Base-by-base conservation (phyloP, 2,797 vertebrate species). In the Clarias pachynema region DNA sequence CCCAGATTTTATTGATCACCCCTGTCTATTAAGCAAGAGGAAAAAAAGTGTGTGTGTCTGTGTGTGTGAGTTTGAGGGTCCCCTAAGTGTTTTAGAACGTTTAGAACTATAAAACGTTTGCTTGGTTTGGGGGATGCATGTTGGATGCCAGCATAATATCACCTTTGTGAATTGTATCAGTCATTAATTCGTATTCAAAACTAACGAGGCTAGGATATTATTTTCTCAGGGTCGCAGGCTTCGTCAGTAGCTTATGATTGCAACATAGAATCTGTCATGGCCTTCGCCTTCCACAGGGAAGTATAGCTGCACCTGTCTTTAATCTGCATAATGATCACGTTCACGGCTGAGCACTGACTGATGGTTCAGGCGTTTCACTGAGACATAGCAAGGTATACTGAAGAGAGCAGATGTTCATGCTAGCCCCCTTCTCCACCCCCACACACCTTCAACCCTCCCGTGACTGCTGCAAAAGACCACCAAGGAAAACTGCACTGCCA, bases 251-350 rank as follows among this genome's bases (percentile, higher is more conserved):
- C 20, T 44, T 63, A 44, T 63, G 34, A 12, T 40, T 79, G 77
- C 37, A 65, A 20, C 60, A 80, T 14, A 49, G 75, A 79, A 90
- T 62, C 77, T 73, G 63, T 79, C 72, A n/a, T 84, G 56, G 81
- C 86, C 86, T 84, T 82, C 53, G 10, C 66, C 81, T 82, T 85
- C 80, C 63, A 22, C 62, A 4, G 2, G 85, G 87, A 53, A 92
- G 90, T 93, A 91, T 90, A 82, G 84, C 60, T 90, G 89, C 89
- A 92, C 90, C 91, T 93, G 90, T 90, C 92, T 91, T 93, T 92
- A 91, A 92, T 93, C 89, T 94, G 90, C 93, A 93, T 92, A 87
- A 91, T 93, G 90, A 94, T 91, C 92, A 89, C 77, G 88, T 75
- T 88, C 88, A 91, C 86, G 91, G 90, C 83, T 89, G 87, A 88